Evolutionary conservation across 2,888 invertebrate genomes (phyloP).

Genomic region (Sphaeridia pumilis): DNA sequence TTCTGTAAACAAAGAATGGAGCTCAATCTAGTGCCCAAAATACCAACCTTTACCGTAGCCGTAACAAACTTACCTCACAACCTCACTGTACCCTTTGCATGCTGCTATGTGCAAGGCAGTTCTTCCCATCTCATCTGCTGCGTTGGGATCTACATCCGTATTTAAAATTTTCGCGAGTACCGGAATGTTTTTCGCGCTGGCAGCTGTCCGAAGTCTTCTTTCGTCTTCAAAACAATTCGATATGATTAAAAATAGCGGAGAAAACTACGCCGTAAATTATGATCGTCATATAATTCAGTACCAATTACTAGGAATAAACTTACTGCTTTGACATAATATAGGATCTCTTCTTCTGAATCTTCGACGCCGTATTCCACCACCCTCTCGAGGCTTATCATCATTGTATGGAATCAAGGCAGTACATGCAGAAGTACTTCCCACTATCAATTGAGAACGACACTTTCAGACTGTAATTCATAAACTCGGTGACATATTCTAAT

Average conservation of each 20-base stretch:
- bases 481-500: no score
- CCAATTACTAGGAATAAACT: no score
- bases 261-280: no score
- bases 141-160: slow-evolving; percentile 63
- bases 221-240: slow-evolving; percentile 41
- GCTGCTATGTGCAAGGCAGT: slow-evolving; percentile 73
- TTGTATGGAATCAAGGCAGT: slow-evolving; percentile 29
- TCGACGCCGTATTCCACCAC: no score
- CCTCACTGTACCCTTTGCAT: slow-evolving; percentile 68
- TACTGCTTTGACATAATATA: no score
- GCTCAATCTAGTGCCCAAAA: no score
- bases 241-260: no score
- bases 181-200: slow-evolving; percentile 61
- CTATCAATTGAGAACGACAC: not conserved
- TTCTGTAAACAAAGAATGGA: slow-evolving; percentile 39
- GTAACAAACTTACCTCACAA: slow-evolving; percentile 47
- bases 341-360: no score
- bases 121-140: slow-evolving; percentile 61
- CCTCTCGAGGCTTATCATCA: no score
- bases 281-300: no score
- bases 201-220: slow-evolving; percentile 54
- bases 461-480: not conserved
- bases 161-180: slow-evolving; percentile 54
- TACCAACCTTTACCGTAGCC: no score
- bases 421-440: slow-evolving; percentile 15